These are phyloP conservation scores for Borostomias antarcticus DNA, from an alignment of 2,797 vertebrate species.

Conservation along the genomic window DNA sequence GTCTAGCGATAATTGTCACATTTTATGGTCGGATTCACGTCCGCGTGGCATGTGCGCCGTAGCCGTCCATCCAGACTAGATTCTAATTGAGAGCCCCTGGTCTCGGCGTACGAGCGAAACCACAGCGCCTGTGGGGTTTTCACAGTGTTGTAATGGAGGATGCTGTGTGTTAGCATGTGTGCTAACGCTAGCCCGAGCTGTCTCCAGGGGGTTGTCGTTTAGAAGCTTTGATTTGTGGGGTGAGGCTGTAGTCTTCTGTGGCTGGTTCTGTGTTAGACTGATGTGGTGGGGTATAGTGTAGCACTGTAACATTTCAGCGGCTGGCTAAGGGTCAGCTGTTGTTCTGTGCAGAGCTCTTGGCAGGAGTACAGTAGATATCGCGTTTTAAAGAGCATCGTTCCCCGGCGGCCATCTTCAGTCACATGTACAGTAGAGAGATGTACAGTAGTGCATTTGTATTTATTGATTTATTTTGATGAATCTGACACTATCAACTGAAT, in stretches of 20 bases:
- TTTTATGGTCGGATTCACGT: slow-evolving; percentile 46
- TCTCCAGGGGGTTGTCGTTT: slow-evolving; percentile 51
- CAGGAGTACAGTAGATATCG: slow-evolving; percentile 55
- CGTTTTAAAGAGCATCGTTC: slow-evolving; percentile 65
- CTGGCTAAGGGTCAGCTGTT: slow-evolving; percentile 60
- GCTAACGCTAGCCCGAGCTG: slow-evolving; percentile 56
- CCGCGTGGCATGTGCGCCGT: slow-evolving; percentile 32
- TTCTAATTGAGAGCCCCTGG: slow-evolving; percentile 41
- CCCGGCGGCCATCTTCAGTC: slow-evolving; percentile 57
- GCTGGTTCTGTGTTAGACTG: not conserved
- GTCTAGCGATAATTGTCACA: slow-evolving; percentile 47
- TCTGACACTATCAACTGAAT: slow-evolving; percentile 47
- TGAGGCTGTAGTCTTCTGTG: slow-evolving; percentile 14
- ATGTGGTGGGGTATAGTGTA: not conserved
- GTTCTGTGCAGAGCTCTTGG: slow-evolving; percentile 41
- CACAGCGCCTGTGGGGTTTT: slow-evolving; percentile 55
- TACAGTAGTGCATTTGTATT: too few relatives aligned
- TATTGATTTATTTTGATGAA: slow-evolving; percentile 46
- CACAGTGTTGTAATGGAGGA: slow-evolving; percentile 55
- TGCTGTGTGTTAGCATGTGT: slow-evolving; percentile 70
- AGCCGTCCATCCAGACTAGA: slow-evolving; percentile 35
- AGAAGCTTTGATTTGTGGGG: slow-evolving; percentile 46
- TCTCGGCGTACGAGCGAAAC: slow-evolving; percentile 43
- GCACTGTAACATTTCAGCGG: slow-evolving; percentile 58
- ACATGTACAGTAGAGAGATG: slow-evolving; percentile 50